Evolutionary conservation across 1,140 invertebrate species (phyloP), one percentile per base, ranked within the genome.

Genomic region (Lethrus apterus): DNA sequence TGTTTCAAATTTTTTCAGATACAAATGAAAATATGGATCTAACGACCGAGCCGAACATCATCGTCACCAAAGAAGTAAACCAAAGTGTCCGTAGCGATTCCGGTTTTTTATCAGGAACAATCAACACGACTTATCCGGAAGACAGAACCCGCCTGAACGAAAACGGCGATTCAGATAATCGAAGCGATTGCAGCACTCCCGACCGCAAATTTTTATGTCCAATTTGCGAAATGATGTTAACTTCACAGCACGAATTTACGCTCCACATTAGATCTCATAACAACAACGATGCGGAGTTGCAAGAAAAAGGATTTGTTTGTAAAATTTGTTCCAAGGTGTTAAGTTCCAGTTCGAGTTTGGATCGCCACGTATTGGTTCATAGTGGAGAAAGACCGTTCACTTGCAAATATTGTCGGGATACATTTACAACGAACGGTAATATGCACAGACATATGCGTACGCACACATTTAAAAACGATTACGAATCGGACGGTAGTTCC

Each of bases 371-470:
- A 45, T 60, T 87, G 19, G 79, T 84, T 0, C 85, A 88, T 59
- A 83, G 81, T 1, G 81, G 81, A 1, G 82, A 86, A 55, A 69
- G 83, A 1, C 82, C 84, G 2, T 87, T 85, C 65, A 80, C 80
- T 55, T 92, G 89, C 65, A 78, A 79, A 55, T 76, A 79, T 52
- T 92, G 88, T 64, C 74, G 79, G 14, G 79, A 87, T 65, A 79
- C 84, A 2, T 93, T 92, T 67, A 89, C 85, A 20, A 91, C 87
- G 2, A 91, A 89, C 64, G 86, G 86, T 10, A 90, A 89, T 63
- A 89, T 93, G 85, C 86, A 89, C 59, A 70, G 87, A 17, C 89
- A 92, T 61, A 78, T 86, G 70, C 72, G 84, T 41, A 87, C 82
- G 0, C 83, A 86, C 64, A 71, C 70, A 48, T 67, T 67, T 47